A percentile compares a stretch with the other conserved stretches of the same genome.
phyloP scores from a whole-genome alignment of 2,888 invertebrate genomes.

The Metacarcinus magister region DNA sequence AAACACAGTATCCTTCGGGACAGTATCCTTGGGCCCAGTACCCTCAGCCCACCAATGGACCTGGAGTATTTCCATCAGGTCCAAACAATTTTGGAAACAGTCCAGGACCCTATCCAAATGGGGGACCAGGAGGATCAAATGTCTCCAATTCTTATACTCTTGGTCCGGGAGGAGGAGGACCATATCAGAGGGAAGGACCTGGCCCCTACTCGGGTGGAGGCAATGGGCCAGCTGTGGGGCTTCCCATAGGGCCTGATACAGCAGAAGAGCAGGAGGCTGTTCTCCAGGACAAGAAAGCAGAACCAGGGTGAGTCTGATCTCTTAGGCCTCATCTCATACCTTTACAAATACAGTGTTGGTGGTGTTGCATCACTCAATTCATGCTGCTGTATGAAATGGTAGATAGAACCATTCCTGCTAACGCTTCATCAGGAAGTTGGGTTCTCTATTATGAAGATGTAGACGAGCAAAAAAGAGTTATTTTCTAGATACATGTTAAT shows the following conservation, averaged over 20 bases:
- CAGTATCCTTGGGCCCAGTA: conserved; percentile 79
- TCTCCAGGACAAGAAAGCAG: conserved; percentile 72
- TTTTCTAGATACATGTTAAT: neutral
- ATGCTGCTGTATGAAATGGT: neutral
- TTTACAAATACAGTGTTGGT: neutral
- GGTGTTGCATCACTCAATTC: neutral
- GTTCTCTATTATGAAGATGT: neutral
- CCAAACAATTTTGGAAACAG: conserved; percentile 60
- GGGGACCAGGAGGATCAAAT: conserved; percentile 61
- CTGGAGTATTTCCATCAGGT: conserved; percentile 64
- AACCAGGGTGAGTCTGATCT: conserved; percentile 76
- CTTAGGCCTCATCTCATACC: neutral
- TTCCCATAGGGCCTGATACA: conserved; percentile 58
- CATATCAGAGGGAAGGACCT: conserved; percentile 43
- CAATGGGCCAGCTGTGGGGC: conserved; percentile 50
- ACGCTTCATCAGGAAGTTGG: neutral
- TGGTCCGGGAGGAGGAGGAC: conserved; percentile 41
- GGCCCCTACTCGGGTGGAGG: conserved; percentile 56
- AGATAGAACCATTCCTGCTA: neutral
- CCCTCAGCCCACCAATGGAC: conserved; percentile 72
- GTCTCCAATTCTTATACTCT: conserved; percentile 17
- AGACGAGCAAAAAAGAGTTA: neutral
- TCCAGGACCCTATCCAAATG: conserved; percentile 68
- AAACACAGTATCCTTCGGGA: conserved; percentile 72
- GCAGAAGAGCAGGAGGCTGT: conserved; percentile 63